phyloP scores from a whole-genome alignment of 2,888 invertebrate species.

The Tipula confusa region DNA sequence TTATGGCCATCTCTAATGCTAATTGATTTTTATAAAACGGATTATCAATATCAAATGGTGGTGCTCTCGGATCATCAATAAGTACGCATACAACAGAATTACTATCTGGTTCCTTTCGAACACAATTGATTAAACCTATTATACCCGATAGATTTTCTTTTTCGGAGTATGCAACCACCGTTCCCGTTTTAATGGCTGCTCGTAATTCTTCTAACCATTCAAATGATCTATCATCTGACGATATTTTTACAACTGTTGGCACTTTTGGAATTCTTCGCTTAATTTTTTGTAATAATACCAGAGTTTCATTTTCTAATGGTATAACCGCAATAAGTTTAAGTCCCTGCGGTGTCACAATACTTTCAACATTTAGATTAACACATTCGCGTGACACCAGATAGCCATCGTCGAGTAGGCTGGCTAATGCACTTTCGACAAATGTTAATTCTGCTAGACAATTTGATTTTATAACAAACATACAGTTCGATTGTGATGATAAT shows the following conservation, averaged over 20 bases:
- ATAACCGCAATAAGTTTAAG: constrained; percentile 42
- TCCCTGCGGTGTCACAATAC: constrained; percentile 39
- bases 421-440: constrained; percentile 51
- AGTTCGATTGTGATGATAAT: constrained; percentile 46
- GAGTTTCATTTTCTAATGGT: constrained; percentile 41
- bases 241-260: constrained; percentile 41
- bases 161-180: constrained; percentile 56
- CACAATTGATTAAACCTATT: constrained; percentile 82
- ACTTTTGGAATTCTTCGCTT: constrained; percentile 38
- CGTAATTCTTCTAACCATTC: constrained; percentile 45
- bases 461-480: constrained; percentile 43
- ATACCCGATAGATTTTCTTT: constrained; percentile 71
- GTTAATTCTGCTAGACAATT: constrained; percentile 39
- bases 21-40: constrained; percentile 64
- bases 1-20: constrained; percentile 70
- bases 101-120: constrained; percentile 75
- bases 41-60: constrained; percentile 60
- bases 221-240: constrained; percentile 41
- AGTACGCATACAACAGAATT: constrained; percentile 59
- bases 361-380: constrained; percentile 51
- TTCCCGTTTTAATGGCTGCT: constrained; percentile 40
- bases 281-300: constrained; percentile 43
- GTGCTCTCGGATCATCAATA: constrained; percentile 60
- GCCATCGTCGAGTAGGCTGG: constrained; percentile 54
- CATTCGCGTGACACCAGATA: constrained; percentile 60